Evolutionary conservation across 2,888 invertebrate species (phyloP).

Genomic region (Aproaerema taeniolella): DNA sequence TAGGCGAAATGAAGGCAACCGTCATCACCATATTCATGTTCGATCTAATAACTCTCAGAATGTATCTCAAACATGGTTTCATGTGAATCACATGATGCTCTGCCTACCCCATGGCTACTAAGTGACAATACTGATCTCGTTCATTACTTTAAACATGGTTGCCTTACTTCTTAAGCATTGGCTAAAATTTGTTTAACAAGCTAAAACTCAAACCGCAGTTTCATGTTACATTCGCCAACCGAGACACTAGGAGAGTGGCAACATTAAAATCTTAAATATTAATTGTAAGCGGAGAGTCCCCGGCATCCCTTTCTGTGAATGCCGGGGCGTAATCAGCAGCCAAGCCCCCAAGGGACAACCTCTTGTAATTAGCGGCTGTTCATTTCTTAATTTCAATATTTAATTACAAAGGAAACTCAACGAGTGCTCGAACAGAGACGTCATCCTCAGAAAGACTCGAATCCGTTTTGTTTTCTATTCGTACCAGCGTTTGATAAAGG

Average conservation of each 20-base stretch:
- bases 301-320: slow-evolving; percentile 62
- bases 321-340: slow-evolving; percentile 54
- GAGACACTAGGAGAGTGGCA: slow-evolving; percentile 24
- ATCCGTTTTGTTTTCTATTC: slow-evolving; percentile 65
- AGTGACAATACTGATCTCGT: too few relatives aligned
- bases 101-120: too few relatives aligned
- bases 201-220: slow-evolving; percentile 15
- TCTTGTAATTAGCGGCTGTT: slow-evolving; percentile 78
- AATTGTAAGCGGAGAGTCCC: slow-evolving; percentile 62
- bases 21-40: too few relatives aligned
- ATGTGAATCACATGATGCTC: too few relatives aligned
- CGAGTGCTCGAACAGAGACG: slow-evolving; percentile 71
- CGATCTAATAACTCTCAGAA: too few relatives aligned
- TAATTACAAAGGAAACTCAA: slow-evolving; percentile 79
- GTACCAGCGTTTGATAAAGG: slow-evolving; percentile 45
- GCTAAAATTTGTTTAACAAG: too few relatives aligned
- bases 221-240: neutral
- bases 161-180: too few relatives aligned
- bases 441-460: slow-evolving; percentile 71
- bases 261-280: slow-evolving; percentile 66
- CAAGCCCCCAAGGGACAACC: slow-evolving; percentile 70
- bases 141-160: too few relatives aligned
- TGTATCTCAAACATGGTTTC: too few relatives aligned
- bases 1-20: too few relatives aligned
- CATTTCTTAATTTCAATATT: slow-evolving; percentile 80